Percentiles rank a stretch among this genome's conserved stretches.
Conservation (phyloP, 2,888 invertebrate species). For the Polyommatus iphigenia region DNA sequence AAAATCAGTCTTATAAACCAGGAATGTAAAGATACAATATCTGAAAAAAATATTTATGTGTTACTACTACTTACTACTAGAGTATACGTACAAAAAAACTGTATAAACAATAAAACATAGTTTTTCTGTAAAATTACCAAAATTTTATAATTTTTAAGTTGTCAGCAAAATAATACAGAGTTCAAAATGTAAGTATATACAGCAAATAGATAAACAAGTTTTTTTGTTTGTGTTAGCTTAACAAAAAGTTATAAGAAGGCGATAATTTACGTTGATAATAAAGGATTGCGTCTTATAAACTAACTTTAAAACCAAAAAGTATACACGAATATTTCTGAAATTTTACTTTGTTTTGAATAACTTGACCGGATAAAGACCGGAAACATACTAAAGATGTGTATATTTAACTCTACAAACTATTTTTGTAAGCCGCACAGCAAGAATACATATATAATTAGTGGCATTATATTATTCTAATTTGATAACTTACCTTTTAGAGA, state of each 20-base stretch:
- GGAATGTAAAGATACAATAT: constrained; percentile 62
- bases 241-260: background rate
- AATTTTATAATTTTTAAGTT: background rate
- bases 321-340: background rate
- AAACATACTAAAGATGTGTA: constrained; percentile 49
- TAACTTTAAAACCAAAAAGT: background rate
- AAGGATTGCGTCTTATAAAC: background rate
- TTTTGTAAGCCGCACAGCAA: background rate
- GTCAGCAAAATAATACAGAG: background rate
- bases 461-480: constrained; percentile 37
- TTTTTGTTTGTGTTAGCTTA: background rate
- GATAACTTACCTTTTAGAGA: constrained; percentile 55
- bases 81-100: background rate
- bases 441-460: background rate
- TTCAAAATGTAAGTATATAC: background rate
- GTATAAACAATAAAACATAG: background rate
- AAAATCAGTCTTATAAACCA: constrained; percentile 71
- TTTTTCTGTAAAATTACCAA: background rate
- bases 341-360: constrained; percentile 71
- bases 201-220: background rate
- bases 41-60: constrained; percentile 48
- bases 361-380: constrained; percentile 68
- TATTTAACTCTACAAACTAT: background rate
- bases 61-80: background rate
- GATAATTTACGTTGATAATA: background rate